These are phyloP conservation scores for Drosophila rufa DNA, from an alignment of 1,140 invertebrate species.

Conservation along the genomic window DNA sequence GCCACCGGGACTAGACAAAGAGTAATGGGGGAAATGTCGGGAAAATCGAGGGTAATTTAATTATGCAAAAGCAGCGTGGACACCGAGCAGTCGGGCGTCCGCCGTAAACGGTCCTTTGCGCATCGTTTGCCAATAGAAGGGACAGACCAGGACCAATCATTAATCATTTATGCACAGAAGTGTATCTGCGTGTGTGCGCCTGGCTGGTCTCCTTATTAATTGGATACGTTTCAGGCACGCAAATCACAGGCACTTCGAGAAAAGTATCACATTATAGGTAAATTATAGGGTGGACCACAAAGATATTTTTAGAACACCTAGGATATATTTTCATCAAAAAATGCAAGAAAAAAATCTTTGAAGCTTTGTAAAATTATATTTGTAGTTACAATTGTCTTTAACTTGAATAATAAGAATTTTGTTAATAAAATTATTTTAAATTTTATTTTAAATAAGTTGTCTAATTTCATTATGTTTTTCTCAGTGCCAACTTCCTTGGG, in stretches of 20 bases:
- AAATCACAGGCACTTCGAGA: slow-evolving; percentile 30
- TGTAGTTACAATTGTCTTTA: too few relatives aligned
- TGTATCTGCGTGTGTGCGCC: slow-evolving; percentile 14
- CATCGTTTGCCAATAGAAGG: slow-evolving; percentile 34
- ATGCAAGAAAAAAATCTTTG: too few relatives aligned
- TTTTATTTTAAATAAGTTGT: rapidly evolving
- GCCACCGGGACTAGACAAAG: slow-evolving; percentile 12
- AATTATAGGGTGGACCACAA: too few relatives aligned
- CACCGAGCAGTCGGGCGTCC: slow-evolving; percentile 13
- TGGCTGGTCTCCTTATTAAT: slow-evolving; percentile 51
- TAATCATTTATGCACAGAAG: slow-evolving; percentile 63
- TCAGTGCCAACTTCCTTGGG: background rate
- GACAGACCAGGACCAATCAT: slow-evolving; percentile 40
- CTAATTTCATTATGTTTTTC: background rate
- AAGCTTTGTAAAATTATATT: too few relatives aligned
- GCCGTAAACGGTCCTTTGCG: slow-evolving; percentile 37
- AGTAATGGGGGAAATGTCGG: slow-evolving; percentile 17
- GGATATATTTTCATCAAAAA: too few relatives aligned
- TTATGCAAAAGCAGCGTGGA: slow-evolving; percentile 52
- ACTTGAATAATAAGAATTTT: background rate
- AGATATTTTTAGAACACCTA: too few relatives aligned
- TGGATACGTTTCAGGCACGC: slow-evolving; percentile 45
- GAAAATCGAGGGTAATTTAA: slow-evolving; percentile 45
- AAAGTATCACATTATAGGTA: background rate
- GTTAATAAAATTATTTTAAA: too few relatives aligned